Conservation (phyloP, 2,113 vertebrate species). For the Rousettus leschenaultii region DNA sequence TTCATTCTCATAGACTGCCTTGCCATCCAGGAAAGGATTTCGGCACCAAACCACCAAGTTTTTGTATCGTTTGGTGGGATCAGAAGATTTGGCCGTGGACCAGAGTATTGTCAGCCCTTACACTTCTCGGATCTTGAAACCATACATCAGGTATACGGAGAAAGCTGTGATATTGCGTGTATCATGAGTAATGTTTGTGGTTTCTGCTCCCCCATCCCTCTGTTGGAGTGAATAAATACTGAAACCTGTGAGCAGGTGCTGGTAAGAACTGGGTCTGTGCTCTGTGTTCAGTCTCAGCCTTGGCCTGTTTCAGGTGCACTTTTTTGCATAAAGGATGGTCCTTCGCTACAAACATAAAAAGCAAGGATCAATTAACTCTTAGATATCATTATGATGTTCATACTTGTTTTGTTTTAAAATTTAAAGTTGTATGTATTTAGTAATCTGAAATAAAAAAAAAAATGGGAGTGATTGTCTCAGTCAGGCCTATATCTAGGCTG, state of each 20-base stretch:
- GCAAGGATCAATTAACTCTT: not conserved
- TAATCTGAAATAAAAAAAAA: not conserved
- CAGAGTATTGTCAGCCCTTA: constrained; percentile 95
- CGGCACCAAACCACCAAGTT: constrained; percentile 87
- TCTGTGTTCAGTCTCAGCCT: not conserved
- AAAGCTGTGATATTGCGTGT: not conserved
- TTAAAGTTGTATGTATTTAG: not conserved
- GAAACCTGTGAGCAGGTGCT: not conserved
- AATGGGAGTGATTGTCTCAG: not conserved
- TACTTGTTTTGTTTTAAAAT: constrained; percentile 4
- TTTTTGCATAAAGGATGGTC: not conserved
- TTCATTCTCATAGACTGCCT: constrained; percentile 81
- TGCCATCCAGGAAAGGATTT: constrained; percentile 83
- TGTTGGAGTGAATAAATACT: not conserved
- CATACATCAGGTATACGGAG: constrained; percentile 91
- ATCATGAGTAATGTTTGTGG: not conserved
- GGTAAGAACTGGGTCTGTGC: not conserved
- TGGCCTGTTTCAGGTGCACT: not conserved
- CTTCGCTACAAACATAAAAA: constrained; percentile 24
- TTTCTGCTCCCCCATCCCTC: not conserved
- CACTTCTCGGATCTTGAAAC: constrained; percentile 93
- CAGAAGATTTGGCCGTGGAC: constrained; percentile 86
- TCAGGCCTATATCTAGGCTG: not conserved
- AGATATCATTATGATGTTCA: not conserved
- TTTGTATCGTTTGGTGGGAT: constrained; percentile 92